Evolutionary conservation across 2,113 vertebrate genomes (phyloP).

Genomic region (Melanocharis versteri): DNA sequence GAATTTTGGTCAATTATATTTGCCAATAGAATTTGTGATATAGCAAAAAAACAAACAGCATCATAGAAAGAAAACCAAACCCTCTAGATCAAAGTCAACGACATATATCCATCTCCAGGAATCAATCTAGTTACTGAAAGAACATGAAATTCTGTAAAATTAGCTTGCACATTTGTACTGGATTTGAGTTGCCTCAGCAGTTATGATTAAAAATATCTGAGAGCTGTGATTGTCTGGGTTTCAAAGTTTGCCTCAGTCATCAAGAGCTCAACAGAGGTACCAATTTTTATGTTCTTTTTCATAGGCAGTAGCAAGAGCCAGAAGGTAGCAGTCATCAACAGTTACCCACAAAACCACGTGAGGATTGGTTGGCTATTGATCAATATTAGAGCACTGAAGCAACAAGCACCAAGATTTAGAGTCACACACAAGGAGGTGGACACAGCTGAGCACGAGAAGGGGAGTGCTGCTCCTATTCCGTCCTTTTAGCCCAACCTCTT

Average conservation of each 20-base stretch:
- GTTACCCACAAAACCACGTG: background rate
- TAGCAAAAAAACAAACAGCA: background rate
- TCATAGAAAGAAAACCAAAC: background rate
- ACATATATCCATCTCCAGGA: background rate
- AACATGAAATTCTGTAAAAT: background rate
- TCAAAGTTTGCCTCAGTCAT: background rate
- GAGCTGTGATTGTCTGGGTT: background rate
- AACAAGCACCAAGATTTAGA: background rate
- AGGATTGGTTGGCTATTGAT: background rate
- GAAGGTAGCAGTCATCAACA: background rate
- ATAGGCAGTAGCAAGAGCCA: background rate
- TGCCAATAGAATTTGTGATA: background rate
- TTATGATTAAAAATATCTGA: background rate
- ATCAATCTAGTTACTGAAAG: background rate
- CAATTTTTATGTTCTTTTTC: background rate
- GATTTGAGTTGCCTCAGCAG: background rate
- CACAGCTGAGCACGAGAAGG: fast-evolving
- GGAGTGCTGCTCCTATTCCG: background rate
- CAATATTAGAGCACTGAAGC: background rate
- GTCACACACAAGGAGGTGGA: background rate
- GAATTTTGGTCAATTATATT: background rate
- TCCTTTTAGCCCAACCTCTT: background rate
- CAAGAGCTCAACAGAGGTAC: background rate
- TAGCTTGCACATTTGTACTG: background rate
- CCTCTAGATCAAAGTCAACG: background rate